Conservation (phyloP, 2,888 invertebrate species). For the Aphrophora alni region DNA sequence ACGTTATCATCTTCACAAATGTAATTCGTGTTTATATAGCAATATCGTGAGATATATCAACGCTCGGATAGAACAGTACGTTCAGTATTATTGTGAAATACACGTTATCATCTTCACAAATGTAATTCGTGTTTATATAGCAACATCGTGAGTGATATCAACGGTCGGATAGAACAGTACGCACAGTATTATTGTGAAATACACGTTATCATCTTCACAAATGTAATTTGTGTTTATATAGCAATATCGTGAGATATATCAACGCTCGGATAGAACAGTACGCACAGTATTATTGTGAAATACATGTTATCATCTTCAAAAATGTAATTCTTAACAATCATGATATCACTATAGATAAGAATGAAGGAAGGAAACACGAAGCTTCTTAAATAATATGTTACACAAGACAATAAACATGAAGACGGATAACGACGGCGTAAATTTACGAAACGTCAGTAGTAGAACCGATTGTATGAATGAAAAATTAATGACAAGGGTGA, state of each 20-base stretch:
- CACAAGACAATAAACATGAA: not conserved
- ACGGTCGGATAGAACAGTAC: not conserved
- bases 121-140: not conserved
- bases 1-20: too few species aligned
- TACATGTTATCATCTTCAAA: not conserved
- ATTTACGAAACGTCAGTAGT: not conserved
- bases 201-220: not conserved
- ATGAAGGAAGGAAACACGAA: not conserved
- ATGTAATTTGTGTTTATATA: not conserved
- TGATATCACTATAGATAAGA: not conserved
- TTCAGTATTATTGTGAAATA: too few species aligned
- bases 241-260: not conserved
- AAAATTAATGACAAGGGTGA: slow-evolving; percentile 9
- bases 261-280: not conserved
- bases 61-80: too few species aligned
- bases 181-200: not conserved
- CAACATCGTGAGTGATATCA: not conserved
- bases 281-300: not conserved
- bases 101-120: too few species aligned
- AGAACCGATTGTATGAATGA: not conserved
- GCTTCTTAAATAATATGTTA: not conserved
- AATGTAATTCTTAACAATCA: not conserved
- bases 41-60: too few species aligned
- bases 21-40: too few species aligned
- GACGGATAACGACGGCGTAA: not conserved